Conservation (phyloP, 2,888 invertebrate genomes). For the Eremobia ochroleuca region DNA sequence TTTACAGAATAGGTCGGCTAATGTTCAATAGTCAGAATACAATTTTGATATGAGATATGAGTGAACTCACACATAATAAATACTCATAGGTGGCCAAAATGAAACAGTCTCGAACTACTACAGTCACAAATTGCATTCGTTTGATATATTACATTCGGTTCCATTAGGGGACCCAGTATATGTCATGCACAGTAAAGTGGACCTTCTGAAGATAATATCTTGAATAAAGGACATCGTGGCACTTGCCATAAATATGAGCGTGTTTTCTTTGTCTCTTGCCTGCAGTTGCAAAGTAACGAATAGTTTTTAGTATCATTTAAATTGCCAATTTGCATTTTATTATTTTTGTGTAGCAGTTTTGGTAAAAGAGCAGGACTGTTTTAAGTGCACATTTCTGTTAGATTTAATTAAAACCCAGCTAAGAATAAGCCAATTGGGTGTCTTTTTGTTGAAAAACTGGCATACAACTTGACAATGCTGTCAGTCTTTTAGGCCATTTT, state of each 20-base stretch:
- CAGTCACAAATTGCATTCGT: neutral
- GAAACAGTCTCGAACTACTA: neutral
- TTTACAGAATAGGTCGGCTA: neutral
- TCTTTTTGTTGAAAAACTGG: neutral
- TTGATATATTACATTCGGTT: conserved; percentile 18
- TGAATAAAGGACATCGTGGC: conserved; percentile 21
- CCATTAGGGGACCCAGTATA: neutral
- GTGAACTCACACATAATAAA: neutral
- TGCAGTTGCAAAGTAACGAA: conserved; percentile 34
- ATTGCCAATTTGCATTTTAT: conserved; percentile 53
- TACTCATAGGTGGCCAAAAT: neutral
- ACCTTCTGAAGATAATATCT: conserved; percentile 20
- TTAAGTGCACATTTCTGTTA: neutral
- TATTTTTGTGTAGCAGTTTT: conserved; percentile 18
- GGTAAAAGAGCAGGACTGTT: neutral
- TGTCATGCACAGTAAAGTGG: conserved; percentile 27
- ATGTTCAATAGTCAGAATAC: neutral
- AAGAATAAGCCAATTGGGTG: neutral
- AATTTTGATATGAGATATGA: neutral
- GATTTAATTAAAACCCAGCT: neutral
- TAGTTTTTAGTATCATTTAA: conserved; percentile 36
- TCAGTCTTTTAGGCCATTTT: neutral
- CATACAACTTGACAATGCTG: neutral
- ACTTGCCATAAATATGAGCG: conserved; percentile 45
- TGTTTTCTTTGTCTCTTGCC: conserved; percentile 20